Conservation (phyloP, 1,140 invertebrate species). For the Chrysomallon squamiferum region DNA sequence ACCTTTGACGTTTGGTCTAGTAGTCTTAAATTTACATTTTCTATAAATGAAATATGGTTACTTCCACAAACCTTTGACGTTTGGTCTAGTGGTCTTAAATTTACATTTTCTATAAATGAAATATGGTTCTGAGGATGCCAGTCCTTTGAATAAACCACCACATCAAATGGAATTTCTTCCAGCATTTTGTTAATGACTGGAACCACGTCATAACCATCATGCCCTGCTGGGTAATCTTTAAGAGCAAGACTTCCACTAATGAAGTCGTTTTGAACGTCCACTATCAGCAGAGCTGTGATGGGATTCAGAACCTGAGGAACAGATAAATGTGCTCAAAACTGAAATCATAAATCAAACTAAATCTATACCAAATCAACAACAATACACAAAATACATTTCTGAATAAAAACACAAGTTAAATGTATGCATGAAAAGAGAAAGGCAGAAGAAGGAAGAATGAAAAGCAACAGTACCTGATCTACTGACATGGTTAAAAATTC, state of each 20-base stretch:
- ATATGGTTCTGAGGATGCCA: constrained; percentile 98
- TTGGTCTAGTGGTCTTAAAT: constrained; percentile 29
- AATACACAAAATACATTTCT: too few species aligned
- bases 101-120: constrained; percentile 89
- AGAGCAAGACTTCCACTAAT: constrained; percentile 91
- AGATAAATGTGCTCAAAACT: too few species aligned
- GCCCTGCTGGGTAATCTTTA: constrained; percentile 88
- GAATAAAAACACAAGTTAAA: too few species aligned
- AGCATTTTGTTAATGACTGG: constrained; percentile 91
- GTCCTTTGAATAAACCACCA: constrained; percentile 94
- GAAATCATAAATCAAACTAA: too few species aligned
- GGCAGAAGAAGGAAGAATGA: too few species aligned
- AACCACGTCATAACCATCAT: constrained; percentile 70
- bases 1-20: constrained; percentile 27
- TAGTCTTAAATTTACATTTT: constrained; percentile 11
- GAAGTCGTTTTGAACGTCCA: constrained; percentile 99
- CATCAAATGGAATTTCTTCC: constrained; percentile 84
- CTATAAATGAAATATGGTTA: too few species aligned
- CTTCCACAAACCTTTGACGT: constrained; percentile 17
- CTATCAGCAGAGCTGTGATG: constrained; percentile 86
- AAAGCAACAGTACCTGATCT: too few species aligned
- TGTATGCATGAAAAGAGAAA: too few species aligned
- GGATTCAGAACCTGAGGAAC: constrained; percentile 83
- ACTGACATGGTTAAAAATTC: too few species aligned
- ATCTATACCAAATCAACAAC: too few species aligned